Evolutionary conservation across 2,888 invertebrate species (phyloP).

Genomic region (Oxycera nigricornis): DNA sequence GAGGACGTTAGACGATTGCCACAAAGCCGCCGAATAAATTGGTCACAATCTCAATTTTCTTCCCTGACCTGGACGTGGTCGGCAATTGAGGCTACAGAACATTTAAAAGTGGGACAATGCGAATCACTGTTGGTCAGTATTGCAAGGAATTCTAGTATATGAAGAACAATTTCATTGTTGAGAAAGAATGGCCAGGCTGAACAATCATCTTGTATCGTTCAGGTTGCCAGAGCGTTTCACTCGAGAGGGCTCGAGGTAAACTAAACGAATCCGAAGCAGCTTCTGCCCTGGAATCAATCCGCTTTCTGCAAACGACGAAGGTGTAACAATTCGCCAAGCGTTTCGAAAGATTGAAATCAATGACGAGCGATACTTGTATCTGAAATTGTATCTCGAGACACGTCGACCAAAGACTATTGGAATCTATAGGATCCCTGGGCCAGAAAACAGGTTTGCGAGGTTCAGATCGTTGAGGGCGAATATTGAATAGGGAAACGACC

Average conservation of each 20-base stretch:
- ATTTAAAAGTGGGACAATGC: background rate
- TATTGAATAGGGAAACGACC: background rate
- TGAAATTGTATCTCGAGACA: too few species aligned
- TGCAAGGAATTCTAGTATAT: constrained; percentile 16
- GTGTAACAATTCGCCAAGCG: background rate
- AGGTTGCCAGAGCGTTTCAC: too few species aligned
- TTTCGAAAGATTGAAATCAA: constrained; percentile 24
- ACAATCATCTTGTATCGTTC: constrained; percentile 14
- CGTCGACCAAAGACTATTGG: background rate
- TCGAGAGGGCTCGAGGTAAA: background rate
- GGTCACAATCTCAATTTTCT: constrained; percentile 9
- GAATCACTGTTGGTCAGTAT: constrained; percentile 8
- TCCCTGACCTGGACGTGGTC: background rate
- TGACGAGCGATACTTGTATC: constrained; percentile 1
- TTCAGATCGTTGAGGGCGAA: background rate
- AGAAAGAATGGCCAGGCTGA: background rate
- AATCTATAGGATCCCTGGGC: background rate
- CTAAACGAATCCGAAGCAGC: background rate
- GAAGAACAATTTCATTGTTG: constrained; percentile 16
- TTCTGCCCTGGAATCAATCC: background rate
- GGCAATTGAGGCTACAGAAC: background rate
- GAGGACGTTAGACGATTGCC: constrained; percentile 5
- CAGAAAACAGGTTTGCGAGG: background rate
- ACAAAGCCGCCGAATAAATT: constrained; percentile 15
- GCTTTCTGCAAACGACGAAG: background rate